These are phyloP conservation scores for Eulemur rubriventer DNA, from an alignment of 2,797 vertebrate genomes.

Conservation along the genomic window DNA sequence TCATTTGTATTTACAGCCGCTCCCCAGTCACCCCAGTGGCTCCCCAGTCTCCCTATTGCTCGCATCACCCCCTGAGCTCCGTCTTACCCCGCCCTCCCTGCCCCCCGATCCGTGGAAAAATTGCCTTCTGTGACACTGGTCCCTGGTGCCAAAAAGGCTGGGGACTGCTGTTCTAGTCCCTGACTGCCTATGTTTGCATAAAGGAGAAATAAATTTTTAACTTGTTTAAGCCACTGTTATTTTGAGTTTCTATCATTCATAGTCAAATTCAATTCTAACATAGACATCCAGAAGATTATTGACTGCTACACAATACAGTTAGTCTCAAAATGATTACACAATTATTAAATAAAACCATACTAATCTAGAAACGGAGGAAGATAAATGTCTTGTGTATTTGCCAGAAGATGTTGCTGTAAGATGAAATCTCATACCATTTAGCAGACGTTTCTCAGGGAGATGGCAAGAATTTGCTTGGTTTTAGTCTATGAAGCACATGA, in stretches of 20 bases:
- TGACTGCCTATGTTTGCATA: background rate
- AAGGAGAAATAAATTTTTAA: conserved; percentile 41
- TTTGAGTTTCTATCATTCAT: conserved; percentile 52
- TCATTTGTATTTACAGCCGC: no score
- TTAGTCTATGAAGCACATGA: background rate
- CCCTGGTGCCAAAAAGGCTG: no score
- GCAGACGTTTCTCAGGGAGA: background rate
- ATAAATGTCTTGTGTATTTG: conserved; percentile 26
- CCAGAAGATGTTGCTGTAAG: conserved; percentile 47
- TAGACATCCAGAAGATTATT: conserved; percentile 53
- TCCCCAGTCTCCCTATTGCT: no score
- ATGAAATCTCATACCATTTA: conserved; percentile 56
- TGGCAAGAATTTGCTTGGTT: background rate
- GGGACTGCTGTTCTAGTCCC: background rate
- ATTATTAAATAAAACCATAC: conserved; percentile 69
- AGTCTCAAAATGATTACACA: conserved; percentile 53
- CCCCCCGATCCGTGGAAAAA: no score
- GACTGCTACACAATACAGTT: conserved; percentile 55
- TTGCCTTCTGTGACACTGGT: no score
- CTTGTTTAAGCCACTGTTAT: conserved; percentile 34
- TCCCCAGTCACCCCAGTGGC: no score
- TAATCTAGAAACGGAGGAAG: conserved; percentile 57
- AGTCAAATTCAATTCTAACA: conserved; percentile 62
- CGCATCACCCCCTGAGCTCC: no score
- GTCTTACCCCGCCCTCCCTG: accelerated